These are phyloP conservation scores for Furnarius figulus DNA, from an alignment of 2,113 vertebrate genomes.

Conservation along the genomic window DNA sequence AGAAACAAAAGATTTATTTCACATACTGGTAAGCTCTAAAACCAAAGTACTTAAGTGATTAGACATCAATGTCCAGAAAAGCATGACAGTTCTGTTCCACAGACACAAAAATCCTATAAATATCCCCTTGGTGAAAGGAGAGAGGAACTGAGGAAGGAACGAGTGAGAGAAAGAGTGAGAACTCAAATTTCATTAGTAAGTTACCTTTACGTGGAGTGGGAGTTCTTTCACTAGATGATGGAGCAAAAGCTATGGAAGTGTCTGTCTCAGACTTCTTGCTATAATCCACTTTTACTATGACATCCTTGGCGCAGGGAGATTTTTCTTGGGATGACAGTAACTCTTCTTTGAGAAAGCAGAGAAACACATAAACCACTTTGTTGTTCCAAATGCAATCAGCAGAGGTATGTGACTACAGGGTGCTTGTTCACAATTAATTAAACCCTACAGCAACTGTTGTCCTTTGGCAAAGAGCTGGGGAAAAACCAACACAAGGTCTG, in stretches of 20 bases:
- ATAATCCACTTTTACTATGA: slow-evolving; percentile 92
- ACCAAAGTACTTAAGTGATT: not conserved
- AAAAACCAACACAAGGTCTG: not conserved
- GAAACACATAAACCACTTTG: not conserved
- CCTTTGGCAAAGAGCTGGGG: not conserved
- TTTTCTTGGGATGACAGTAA: slow-evolving; percentile 91
- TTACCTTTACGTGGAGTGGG: slow-evolving; percentile 87
- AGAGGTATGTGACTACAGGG: not conserved
- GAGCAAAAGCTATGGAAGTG: slow-evolving; percentile 83
- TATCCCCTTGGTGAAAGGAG: not conserved
- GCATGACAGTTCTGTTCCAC: not conserved
- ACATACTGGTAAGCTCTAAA: not conserved
- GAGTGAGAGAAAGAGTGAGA: not conserved
- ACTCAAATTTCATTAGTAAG: not conserved
- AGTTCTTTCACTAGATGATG: slow-evolving; percentile 83
- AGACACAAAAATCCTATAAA: not conserved
- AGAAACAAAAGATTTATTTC: not conserved
- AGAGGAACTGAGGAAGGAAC: not conserved
- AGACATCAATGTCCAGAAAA: not conserved
- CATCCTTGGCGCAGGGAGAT: slow-evolving; percentile 88
- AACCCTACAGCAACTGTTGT: fast-evolving
- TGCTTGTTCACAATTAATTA: not conserved
- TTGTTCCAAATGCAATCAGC: not conserved
- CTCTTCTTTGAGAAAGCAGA: slow-evolving; percentile 79
- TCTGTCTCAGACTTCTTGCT: slow-evolving; percentile 90